Evolutionary conservation across 2,113 vertebrate species (phyloP).

Genomic region (Phyllopteryx taeniolatus): DNA sequence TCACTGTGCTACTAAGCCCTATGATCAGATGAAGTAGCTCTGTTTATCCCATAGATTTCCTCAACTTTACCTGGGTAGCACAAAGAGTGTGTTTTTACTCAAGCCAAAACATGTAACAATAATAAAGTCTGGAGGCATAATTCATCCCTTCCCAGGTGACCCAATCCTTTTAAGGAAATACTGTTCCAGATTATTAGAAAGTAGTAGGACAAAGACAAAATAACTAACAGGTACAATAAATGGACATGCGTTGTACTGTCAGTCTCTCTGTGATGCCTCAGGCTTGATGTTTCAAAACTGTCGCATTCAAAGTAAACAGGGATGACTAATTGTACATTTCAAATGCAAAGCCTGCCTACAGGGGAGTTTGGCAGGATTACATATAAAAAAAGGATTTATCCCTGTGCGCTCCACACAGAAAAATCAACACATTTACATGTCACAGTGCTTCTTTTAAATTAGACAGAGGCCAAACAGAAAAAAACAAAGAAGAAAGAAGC

Average conservation of each 20-base stretch:
- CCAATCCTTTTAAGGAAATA: conserved; percentile 13
- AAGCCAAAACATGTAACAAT: conserved; percentile 37
- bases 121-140: conserved; percentile 32
- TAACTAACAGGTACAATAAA: conserved; percentile 25
- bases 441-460: conserved; percentile 52
- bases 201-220: conserved; percentile 1
- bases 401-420: conserved; percentile 54
- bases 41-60: conserved; percentile 38
- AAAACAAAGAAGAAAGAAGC: conserved; percentile 23
- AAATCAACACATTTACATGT: conserved; percentile 54
- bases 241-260: conserved; percentile 27
- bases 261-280: conserved; percentile 26
- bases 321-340: conserved; percentile 75
- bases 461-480: conserved; percentile 22
- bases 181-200: conserved; percentile 17
- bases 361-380: conserved; percentile 64
- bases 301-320: conserved; percentile 66
- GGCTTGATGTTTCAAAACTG: conserved; percentile 61
- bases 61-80: conserved; percentile 37
- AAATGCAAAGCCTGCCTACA: conserved; percentile 72
- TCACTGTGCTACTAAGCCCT: conserved; percentile 36
- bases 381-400: conserved; percentile 63
- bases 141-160: background rate
- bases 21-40: conserved; percentile 53
- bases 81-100: conserved; percentile 40